phyloP scores from a whole-genome alignment of 35 echinoderm and acorn worm genomes.

The Heliocidaris erythrogramma region DNA sequence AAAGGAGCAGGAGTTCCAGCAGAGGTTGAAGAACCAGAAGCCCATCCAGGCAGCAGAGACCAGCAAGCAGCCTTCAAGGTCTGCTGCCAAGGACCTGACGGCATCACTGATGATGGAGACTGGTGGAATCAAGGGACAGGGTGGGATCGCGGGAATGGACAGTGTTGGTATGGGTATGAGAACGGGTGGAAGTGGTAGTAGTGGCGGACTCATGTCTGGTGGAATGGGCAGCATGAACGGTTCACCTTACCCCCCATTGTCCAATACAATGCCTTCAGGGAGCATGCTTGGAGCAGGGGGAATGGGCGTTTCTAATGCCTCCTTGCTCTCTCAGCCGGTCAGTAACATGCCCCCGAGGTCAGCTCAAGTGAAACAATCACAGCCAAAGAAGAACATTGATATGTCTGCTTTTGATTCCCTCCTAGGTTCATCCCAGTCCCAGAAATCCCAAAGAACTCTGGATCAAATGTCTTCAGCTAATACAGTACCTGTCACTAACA shows the following conservation, averaged over 20 bases:
- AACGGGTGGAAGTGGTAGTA: constrained; percentile 9
- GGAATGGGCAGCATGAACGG: constrained; percentile 12
- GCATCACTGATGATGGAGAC: constrained; percentile 63
- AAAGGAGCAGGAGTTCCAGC: constrained; percentile 96
- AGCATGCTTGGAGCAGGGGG: constrained; percentile 15
- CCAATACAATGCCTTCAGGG: constrained; percentile 5
- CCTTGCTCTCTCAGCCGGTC: background rate
- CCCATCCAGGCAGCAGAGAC: constrained; percentile 49
- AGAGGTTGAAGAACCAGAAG: constrained; percentile 80
- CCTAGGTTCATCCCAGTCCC: constrained; percentile 62
- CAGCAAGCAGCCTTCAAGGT: constrained; percentile 26
- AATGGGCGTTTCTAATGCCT: background rate
- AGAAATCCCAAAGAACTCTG: constrained; percentile 63
- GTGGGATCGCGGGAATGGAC: background rate
- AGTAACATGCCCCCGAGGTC: background rate
- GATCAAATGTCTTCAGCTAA: constrained; percentile 77
- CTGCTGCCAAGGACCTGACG: constrained; percentile 68
- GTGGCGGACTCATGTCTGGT: too few species aligned
- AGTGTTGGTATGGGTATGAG: constrained; percentile 33
- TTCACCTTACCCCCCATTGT: background rate
- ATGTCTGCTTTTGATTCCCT: constrained; percentile 87
- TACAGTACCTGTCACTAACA: background rate
- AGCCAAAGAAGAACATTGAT: constrained; percentile 69
- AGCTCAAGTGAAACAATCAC: constrained; percentile 8
- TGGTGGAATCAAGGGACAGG: background rate